A percentile compares a stretch with the other conserved stretches of the same genome.
phyloP scores from a whole-genome alignment of 2,888 invertebrate species.

The Melanchra persicariae region DNA sequence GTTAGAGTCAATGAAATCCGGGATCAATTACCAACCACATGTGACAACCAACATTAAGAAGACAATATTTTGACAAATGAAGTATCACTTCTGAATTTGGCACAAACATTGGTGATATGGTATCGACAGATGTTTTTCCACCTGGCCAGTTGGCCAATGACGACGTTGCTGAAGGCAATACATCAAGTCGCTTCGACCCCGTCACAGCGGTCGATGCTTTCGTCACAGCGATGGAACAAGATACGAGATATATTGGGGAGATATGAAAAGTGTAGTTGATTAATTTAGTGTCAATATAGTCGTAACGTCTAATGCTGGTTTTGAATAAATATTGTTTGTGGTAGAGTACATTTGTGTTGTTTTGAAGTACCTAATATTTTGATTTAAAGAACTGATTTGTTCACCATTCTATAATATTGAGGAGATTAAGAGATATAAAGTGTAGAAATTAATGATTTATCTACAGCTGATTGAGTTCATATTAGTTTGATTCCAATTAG shows the following conservation, averaged over 20 bases:
- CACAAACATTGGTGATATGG: conserved; percentile 25
- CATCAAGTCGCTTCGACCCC: conserved; percentile 68
- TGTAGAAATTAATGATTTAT: background rate
- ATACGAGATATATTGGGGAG: conserved; percentile 20
- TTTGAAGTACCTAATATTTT: background rate
- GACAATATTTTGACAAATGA: conserved; percentile 35
- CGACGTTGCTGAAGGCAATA: conserved; percentile 61
- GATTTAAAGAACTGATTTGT: background rate
- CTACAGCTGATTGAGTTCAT: background rate
- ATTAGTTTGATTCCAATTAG: background rate
- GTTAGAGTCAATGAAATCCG: conserved; percentile 27
- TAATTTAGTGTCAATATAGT: conserved; percentile 22
- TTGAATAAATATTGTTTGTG: conserved; percentile 8
- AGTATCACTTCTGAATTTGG: conserved; percentile 28
- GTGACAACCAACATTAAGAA: background rate
- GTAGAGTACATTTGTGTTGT: background rate
- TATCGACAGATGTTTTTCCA: conserved; percentile 64
- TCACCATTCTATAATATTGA: background rate
- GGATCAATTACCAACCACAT: conserved; percentile 40
- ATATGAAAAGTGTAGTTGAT: conserved; percentile 27
- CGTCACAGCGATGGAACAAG: conserved; percentile 66
- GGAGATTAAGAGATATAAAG: background rate
- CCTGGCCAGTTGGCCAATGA: conserved; percentile 55
- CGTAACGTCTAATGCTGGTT: background rate
- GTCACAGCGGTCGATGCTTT: conserved; percentile 70